Evolutionary conservation across 2,888 invertebrate species (phyloP).

Genomic region (Cetonia aurata): DNA sequence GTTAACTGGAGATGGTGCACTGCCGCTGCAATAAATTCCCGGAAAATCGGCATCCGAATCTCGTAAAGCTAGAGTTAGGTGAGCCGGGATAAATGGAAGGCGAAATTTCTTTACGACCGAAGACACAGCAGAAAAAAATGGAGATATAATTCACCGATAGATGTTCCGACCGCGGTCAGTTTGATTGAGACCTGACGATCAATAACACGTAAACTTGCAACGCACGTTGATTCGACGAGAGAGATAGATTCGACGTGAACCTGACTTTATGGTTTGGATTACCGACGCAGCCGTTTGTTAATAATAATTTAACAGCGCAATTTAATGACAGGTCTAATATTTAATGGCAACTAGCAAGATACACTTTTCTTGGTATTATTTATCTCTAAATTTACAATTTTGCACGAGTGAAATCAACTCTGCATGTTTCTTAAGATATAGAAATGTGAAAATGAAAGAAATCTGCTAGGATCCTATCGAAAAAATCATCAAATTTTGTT

Average conservation of each 20-base stretch:
- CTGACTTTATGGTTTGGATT: too few relatives aligned
- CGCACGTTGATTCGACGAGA: slow-evolving; percentile 25
- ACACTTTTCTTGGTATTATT: too few relatives aligned
- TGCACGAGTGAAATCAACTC: too few relatives aligned
- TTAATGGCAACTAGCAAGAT: too few relatives aligned
- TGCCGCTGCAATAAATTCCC: slow-evolving; percentile 31
- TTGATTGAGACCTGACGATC: slow-evolving; percentile 35
- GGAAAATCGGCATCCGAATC: slow-evolving; percentile 36
- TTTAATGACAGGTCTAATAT: too few relatives aligned
- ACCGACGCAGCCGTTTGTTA: too few relatives aligned
- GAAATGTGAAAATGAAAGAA: too few relatives aligned
- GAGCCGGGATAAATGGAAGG: slow-evolving; percentile 5
- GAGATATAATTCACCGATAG: slow-evolving; percentile 37
- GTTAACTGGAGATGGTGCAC: slow-evolving; percentile 23
- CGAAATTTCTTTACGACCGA: slow-evolving; percentile 21
- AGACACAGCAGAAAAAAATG: slow-evolving; percentile 12
- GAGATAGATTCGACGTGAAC: background rate
- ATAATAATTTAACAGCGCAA: too few relatives aligned
- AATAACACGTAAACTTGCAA: slow-evolving; percentile 15
- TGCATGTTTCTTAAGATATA: too few relatives aligned
- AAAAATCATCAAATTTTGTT: too few relatives aligned
- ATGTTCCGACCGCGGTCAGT: slow-evolving; percentile 24
- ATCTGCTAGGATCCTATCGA: too few relatives aligned
- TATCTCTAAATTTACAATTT: too few relatives aligned
- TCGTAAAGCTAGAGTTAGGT: slow-evolving; percentile 25